Conservation (phyloP, 2,797 vertebrate genomes). For the Sebastes trivittatus region DNA sequence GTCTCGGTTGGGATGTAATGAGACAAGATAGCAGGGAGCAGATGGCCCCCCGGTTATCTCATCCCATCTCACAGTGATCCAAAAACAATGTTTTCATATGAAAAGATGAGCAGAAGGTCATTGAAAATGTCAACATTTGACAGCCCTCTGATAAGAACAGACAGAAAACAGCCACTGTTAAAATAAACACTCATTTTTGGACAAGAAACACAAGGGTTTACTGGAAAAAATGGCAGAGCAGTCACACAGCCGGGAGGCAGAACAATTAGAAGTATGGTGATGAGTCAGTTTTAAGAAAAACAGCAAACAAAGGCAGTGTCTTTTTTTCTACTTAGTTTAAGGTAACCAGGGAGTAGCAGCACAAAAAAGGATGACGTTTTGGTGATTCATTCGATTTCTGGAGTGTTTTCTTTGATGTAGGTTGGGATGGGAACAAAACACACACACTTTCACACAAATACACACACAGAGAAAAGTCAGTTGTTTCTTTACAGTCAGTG, state of each 20-base stretch:
- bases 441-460: neutral
- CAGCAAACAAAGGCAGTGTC: neutral
- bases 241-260: neutral
- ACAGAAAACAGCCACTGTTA: neutral
- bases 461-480: neutral
- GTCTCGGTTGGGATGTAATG: neutral
- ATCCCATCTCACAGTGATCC: neutral
- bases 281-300: neutral
- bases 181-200: neutral
- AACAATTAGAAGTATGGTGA: neutral
- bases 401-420: neutral
- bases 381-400: conserved; percentile 12
- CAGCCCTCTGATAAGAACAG: neutral
- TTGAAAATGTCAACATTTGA: neutral
- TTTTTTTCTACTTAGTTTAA: neutral
- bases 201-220: neutral
- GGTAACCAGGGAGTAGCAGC: neutral
- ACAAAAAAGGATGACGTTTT: neutral
- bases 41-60: neutral
- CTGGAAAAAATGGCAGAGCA: neutral
- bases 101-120: neutral
- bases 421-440: neutral
- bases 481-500: neutral
- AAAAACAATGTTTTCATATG: neutral
- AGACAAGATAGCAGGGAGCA: neutral